Evolutionary conservation across 2,888 invertebrate species (phyloP).

Genomic region (Xestia rhomboidea): DNA sequence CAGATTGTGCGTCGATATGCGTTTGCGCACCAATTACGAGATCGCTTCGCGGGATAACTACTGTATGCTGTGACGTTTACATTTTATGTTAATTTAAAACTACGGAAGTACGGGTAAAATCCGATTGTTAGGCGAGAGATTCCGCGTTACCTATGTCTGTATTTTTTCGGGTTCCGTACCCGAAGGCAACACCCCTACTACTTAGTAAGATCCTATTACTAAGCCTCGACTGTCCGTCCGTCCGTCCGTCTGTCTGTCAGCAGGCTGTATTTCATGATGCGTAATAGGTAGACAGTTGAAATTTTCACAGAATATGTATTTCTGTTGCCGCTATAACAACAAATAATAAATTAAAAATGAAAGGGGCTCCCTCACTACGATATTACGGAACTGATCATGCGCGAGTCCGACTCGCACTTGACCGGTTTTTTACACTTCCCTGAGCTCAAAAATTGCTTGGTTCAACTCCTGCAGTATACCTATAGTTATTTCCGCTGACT

Average conservation of each 20-base stretch:
- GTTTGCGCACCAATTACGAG: slow-evolving; percentile 75
- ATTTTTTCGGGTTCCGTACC: background rate
- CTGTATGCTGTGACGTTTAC: slow-evolving; percentile 42
- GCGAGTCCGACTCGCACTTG: too few relatives aligned
- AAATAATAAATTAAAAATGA: too few relatives aligned
- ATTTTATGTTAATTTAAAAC: slow-evolving; percentile 45
- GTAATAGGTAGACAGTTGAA: too few relatives aligned
- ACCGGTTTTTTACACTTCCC: slow-evolving; percentile 2
- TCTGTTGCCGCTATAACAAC: too few relatives aligned
- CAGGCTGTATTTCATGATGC: too few relatives aligned
- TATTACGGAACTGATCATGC: too few relatives aligned
- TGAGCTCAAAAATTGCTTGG: background rate
- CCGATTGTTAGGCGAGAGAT: slow-evolving; percentile 9
- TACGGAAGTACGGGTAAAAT: slow-evolving; percentile 25
- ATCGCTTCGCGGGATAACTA: slow-evolving; percentile 74
- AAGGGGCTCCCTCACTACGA: too few relatives aligned
- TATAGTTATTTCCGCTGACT: slow-evolving; percentile 22
- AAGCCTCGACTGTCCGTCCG: too few relatives aligned
- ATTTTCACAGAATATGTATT: too few relatives aligned
- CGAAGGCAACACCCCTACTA: too few relatives aligned
- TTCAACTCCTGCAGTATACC: background rate
- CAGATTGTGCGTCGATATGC: slow-evolving; percentile 79
- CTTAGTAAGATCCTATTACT: too few relatives aligned
- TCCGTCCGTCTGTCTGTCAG: too few relatives aligned
- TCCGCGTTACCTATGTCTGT: background rate